These are phyloP conservation scores for Julus scanicus DNA, from an alignment of 2,888 invertebrate species.

Conservation along the genomic window DNA sequence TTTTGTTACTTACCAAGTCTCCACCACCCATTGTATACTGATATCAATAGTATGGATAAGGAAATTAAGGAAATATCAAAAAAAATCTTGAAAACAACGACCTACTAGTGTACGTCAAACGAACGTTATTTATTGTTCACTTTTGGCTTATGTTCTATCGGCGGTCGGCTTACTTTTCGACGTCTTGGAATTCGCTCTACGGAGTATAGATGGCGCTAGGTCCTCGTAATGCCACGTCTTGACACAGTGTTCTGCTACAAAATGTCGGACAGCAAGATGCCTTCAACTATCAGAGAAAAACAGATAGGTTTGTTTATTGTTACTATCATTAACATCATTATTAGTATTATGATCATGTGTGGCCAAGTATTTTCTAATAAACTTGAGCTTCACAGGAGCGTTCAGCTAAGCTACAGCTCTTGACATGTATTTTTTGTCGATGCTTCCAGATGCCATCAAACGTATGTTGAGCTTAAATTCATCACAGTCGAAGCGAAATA, in stretches of 20 bases:
- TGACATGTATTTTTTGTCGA: conserved; percentile 58
- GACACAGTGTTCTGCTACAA: not conserved
- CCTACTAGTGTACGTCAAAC: not conserved
- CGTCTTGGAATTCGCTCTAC: too few species aligned
- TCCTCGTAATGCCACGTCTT: not conserved
- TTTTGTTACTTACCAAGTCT: conserved; percentile 53
- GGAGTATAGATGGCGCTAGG: conserved; percentile 27
- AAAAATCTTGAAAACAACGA: not conserved
- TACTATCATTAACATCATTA: not conserved
- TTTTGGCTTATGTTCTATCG: not conserved
- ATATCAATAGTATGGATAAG: too few species aligned
- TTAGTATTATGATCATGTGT: too few species aligned
- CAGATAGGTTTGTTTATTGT: conserved; percentile 53
- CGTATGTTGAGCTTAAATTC: conserved; percentile 96
- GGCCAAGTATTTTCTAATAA: too few species aligned
- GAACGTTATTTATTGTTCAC: too few species aligned
- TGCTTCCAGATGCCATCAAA: conserved; percentile 83
- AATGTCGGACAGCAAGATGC: conserved; percentile 16
- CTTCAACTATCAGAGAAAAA: conserved; percentile 53
- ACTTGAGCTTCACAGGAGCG: too few species aligned
- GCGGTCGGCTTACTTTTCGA: not conserved
- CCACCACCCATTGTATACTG: conserved; percentile 54
- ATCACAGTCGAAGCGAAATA: conserved; percentile 77
- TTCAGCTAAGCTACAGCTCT: not conserved
- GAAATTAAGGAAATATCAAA: too few species aligned